phyloP scores from a whole-genome alignment of 1,140 invertebrate species.

The Caerostris darwini region DNA sequence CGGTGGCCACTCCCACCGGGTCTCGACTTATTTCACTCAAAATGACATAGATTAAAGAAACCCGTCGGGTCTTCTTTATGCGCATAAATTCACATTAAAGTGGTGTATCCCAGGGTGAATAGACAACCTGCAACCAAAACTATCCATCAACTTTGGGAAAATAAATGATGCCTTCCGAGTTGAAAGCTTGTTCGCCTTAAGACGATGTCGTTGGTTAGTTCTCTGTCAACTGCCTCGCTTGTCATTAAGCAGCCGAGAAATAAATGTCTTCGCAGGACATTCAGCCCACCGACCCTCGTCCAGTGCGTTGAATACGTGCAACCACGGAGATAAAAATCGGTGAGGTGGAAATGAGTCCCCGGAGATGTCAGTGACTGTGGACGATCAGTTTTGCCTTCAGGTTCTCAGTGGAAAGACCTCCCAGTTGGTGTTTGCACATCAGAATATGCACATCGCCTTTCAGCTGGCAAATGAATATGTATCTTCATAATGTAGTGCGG shows the following conservation, averaged over 20 bases:
- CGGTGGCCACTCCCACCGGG: not conserved
- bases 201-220: conserved; percentile 7
- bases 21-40: not conserved
- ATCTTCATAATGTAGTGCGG: not conserved
- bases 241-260: not conserved
- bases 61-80: not conserved
- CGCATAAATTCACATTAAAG: conserved; percentile 28
- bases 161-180: not conserved
- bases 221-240: not conserved
- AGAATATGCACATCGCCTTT: not conserved
- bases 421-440: conserved; percentile 1
- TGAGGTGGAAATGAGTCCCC: not conserved
- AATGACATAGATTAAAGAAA: not conserved
- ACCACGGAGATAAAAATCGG: conserved; percentile 16
- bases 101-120: not conserved
- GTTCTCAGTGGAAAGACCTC: not conserved
- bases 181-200: conserved; percentile 32
- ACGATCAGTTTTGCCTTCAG: not conserved
- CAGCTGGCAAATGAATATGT: not conserved
- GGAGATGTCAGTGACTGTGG: not conserved
- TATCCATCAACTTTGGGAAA: conserved; percentile 25
- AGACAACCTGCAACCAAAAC: not conserved
- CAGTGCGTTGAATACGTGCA: not conserved
- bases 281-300: conserved; percentile 1
- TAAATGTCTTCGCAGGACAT: not conserved